Evolutionary conservation across 1,140 invertebrate genomes (phyloP).

Genomic region (Drosophila asahinai): DNA sequence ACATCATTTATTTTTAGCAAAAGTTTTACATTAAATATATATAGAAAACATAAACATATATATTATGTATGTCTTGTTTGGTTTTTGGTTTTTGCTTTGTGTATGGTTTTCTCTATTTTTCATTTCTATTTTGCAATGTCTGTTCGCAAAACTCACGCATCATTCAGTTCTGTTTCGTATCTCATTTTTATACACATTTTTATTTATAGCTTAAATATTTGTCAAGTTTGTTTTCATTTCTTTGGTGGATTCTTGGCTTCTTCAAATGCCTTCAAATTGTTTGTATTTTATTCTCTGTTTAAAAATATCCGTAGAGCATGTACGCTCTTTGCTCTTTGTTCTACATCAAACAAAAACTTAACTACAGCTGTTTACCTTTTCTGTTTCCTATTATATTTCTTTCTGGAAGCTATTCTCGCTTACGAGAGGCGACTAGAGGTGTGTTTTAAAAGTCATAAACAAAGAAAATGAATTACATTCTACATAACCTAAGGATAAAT

Average conservation of each 20-base stretch:
- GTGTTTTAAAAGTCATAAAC: slow-evolving; percentile 40
- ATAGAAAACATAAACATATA: slow-evolving; percentile 65
- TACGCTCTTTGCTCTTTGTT: slow-evolving; percentile 26
- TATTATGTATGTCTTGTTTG: slow-evolving; percentile 55
- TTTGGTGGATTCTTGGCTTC: slow-evolving; percentile 60
- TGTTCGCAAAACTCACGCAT: slow-evolving; percentile 54
- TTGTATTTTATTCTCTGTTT: slow-evolving; percentile 43
- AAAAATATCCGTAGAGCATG: slow-evolving; percentile 59
- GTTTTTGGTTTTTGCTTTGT: slow-evolving; percentile 16
- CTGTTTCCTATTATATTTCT: slow-evolving; percentile 35
- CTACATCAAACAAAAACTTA: slow-evolving; percentile 70
- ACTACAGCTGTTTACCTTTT: slow-evolving; percentile 50
- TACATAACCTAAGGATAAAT: slow-evolving; percentile 18
- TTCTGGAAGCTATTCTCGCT: slow-evolving; percentile 36
- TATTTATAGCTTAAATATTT: slow-evolving; percentile 72
- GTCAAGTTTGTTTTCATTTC: slow-evolving; percentile 51
- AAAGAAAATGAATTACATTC: slow-evolving; percentile 15
- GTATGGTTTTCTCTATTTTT: slow-evolving; percentile 21
- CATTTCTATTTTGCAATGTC: slow-evolving; percentile 31
- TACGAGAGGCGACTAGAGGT: slow-evolving; percentile 52
- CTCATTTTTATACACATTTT: slow-evolving; percentile 44
- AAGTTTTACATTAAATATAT: slow-evolving; percentile 61
- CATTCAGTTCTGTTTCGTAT: slow-evolving; percentile 70
- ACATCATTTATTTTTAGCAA: slow-evolving; percentile 69
- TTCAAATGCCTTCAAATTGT: slow-evolving; percentile 34